Evolutionary conservation across 2,888 invertebrate genomes (phyloP).

Genomic region (Ornithoptera alexandrae): DNA sequence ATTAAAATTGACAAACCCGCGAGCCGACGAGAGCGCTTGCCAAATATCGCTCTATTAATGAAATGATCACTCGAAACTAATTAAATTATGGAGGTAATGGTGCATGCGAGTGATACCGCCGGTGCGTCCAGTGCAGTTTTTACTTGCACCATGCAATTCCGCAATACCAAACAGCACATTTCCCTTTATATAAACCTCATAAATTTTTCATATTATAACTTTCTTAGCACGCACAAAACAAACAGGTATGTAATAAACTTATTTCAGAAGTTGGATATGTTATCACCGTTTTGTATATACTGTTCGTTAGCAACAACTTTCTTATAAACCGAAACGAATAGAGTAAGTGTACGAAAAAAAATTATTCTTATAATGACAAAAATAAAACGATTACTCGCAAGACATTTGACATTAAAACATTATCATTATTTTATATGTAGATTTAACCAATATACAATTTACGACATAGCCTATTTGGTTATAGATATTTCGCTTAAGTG

Average conservation of each 20-base stretch:
- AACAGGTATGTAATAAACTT: background rate
- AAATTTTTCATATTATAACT: background rate
- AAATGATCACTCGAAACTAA: constrained; percentile 79
- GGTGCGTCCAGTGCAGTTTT: constrained; percentile 36
- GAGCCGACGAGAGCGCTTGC: constrained; percentile 62
- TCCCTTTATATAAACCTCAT: background rate
- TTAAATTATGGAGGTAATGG: constrained; percentile 78
- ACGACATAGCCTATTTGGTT: too few species aligned
- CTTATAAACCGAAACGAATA: background rate
- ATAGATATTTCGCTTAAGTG: too few species aligned
- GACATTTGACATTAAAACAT: too few species aligned
- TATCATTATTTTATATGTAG: too few species aligned
- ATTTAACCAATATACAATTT: too few species aligned
- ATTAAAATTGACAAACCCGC: constrained; percentile 80
- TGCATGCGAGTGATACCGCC: constrained; percentile 72
- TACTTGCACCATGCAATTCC: constrained; percentile 33
- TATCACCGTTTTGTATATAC: background rate
- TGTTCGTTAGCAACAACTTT: background rate
- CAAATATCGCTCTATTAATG: constrained; percentile 78
- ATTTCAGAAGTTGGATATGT: background rate
- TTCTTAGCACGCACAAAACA: background rate
- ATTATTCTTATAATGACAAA: background rate
- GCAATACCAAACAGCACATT: background rate
- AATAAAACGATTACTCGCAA: background rate
- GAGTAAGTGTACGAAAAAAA: background rate